A percentile compares a stretch with the other conserved stretches of the same genome.
Evolutionary conservation across 1,140 invertebrate genomes (phyloP).

Genomic region (Drusus annulatus): DNA sequence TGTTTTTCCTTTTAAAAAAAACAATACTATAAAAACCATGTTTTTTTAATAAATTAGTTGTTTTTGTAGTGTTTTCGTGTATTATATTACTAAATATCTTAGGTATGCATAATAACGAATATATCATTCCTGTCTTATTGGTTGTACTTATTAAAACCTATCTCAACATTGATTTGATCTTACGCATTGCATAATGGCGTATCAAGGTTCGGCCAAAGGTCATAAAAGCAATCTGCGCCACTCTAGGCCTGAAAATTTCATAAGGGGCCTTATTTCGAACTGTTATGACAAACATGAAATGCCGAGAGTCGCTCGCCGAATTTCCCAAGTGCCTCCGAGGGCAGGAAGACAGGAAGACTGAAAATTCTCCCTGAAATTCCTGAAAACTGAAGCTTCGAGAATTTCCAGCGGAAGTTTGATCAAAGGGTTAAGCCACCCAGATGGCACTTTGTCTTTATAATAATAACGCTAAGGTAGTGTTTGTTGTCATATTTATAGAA

Average conservation of each 20-base stretch:
- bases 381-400: not conserved
- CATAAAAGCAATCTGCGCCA: not conserved
- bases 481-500: not conserved
- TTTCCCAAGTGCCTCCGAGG: slow-evolving; percentile 27
- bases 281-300: slow-evolving; percentile 38
- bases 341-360: not conserved
- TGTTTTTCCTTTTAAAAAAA: too few relatives aligned
- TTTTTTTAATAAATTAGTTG: too few relatives aligned
- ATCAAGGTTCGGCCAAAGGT: too few relatives aligned
- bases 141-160: not conserved
- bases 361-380: not conserved
- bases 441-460: slow-evolving; percentile 7
- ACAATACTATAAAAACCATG: too few relatives aligned
- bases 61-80: too few relatives aligned
- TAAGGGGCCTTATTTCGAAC: slow-evolving; percentile 19
- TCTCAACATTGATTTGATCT: not conserved
- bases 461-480: not conserved
- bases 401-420: not conserved
- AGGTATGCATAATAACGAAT: too few relatives aligned
- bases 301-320: slow-evolving; percentile 12
- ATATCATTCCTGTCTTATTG: too few relatives aligned
- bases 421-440: slow-evolving; percentile 11
- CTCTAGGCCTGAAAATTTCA: not conserved
- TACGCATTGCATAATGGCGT: too few relatives aligned
- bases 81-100: too few relatives aligned